phyloP scores from a whole-genome alignment of 2,888 invertebrate genomes.

The Hydrotaea diabolus region DNA sequence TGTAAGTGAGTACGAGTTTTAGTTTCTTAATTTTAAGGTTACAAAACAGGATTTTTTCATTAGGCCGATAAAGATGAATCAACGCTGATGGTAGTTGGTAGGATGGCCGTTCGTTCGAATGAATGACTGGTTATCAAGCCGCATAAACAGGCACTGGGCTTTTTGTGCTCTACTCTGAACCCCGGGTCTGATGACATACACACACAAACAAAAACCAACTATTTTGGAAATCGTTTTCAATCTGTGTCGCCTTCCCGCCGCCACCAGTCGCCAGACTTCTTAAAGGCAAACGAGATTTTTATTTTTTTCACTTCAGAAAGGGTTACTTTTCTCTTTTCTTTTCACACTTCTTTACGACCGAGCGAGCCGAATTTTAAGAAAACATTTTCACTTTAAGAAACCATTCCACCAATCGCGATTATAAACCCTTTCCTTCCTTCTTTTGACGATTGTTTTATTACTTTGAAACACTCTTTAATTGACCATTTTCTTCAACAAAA shows the following conservation, averaged over 20 bases:
- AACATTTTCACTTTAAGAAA: slow-evolving; percentile 51
- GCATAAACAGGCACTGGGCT: no score
- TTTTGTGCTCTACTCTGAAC: no score
- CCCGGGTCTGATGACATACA: neutral
- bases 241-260: no score
- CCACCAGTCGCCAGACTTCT: slow-evolving; percentile 59
- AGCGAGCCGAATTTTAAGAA: neutral
- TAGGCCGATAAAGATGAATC: slow-evolving; percentile 40
- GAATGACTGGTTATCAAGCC: no score
- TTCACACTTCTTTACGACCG: no score
- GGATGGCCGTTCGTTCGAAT: no score
- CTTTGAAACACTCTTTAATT: slow-evolving; percentile 38
- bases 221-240: slow-evolving; percentile 55
- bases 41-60: slow-evolving; percentile 61
- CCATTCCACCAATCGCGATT: no score
- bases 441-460: neutral
- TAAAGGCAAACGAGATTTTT: slow-evolving; percentile 41
- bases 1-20: slow-evolving; percentile 32
- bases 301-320: slow-evolving; percentile 26
- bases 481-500: slow-evolving; percentile 43
- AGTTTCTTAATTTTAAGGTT: slow-evolving; percentile 49
- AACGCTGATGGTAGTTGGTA: neutral
- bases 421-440: slow-evolving; percentile 3
- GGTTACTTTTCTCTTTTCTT: slow-evolving; percentile 13
- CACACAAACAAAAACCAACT: slow-evolving; percentile 36